Conservation (phyloP, 2,888 invertebrate species). For the Heliothis peltigera region DNA sequence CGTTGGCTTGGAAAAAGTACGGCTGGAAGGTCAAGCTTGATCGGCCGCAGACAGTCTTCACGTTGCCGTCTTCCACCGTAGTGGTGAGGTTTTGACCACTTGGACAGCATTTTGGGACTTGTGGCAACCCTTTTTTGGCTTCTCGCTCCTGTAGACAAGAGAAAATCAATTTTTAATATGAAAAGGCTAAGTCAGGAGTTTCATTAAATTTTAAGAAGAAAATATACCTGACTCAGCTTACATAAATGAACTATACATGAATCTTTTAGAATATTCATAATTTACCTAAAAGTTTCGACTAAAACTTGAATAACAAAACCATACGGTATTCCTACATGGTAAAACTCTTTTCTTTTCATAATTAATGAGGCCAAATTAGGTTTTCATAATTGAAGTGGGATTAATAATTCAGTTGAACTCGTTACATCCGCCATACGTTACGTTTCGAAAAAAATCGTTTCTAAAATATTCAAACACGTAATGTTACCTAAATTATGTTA, state of each 20-base stretch:
- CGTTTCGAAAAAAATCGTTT: conserved; percentile 14
- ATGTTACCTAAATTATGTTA: conserved; percentile 29
- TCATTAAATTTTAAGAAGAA: too few relatives aligned
- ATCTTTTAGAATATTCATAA: too few relatives aligned
- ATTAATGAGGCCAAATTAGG: not conserved
- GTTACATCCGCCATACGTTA: conserved; percentile 5
- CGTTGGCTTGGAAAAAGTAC: conserved; percentile 87
- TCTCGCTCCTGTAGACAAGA: conserved; percentile 73
- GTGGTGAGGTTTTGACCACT: conserved; percentile 85
- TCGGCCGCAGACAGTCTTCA: conserved; percentile 76
- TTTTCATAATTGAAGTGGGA: not conserved
- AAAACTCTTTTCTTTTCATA: not conserved
- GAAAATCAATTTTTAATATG: conserved; percentile 4
- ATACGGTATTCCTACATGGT: not conserved
- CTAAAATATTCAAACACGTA: conserved; percentile 5
- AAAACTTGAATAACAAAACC: conserved; percentile 1
- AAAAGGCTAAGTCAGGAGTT: not conserved
- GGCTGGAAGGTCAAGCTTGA: conserved; percentile 86
- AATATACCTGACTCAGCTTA: not conserved
- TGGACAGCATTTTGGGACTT: conserved; percentile 88
- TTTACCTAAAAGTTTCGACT: not conserved
- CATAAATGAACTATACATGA: too few relatives aligned
- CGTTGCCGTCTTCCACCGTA: conserved; percentile 71
- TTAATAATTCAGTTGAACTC: conserved; percentile 9
- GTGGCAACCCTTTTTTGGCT: conserved; percentile 78